Percentiles rank a stretch among this genome's conserved stretches.
These are phyloP conservation scores for Arnoldichthys spilopterus DNA, from an alignment of 2,797 vertebrate species.

Conservation along the genomic window DNA sequence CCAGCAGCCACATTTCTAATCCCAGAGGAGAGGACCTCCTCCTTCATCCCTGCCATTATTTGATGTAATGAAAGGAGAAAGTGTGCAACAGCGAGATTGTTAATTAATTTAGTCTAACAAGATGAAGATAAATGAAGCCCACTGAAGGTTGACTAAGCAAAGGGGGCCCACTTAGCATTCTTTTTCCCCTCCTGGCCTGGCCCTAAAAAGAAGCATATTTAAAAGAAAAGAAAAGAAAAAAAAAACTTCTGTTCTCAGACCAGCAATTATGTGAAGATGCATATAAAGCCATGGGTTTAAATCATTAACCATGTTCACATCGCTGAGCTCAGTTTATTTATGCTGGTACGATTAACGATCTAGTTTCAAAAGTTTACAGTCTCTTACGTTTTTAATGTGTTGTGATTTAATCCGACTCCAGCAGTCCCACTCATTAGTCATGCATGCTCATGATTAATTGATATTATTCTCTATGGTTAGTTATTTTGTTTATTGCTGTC, in stretches of 20 bases:
- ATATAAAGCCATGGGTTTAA: constrained; percentile 22
- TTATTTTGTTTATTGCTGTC: constrained; percentile 54
- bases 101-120: constrained; percentile 99
- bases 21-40: constrained; percentile 80
- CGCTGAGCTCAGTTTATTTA: constrained; percentile 27
- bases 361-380: constrained; percentile 27
- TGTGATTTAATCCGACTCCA: constrained; percentile 63
- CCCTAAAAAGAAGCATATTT: constrained; percentile 72
- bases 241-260: constrained; percentile 61
- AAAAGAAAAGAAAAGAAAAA: constrained; percentile 57
- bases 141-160: constrained; percentile 89
- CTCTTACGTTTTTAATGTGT: constrained; percentile 51
- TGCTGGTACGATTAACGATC: constrained; percentile 8
- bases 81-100: constrained; percentile 95
- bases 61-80: constrained; percentile 99
- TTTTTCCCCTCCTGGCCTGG: constrained; percentile 69
- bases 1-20: constrained; percentile 70
- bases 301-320: constrained; percentile 43
- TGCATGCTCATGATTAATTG: constrained; percentile 53
- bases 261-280: constrained; percentile 59
- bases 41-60: constrained; percentile 89
- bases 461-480: constrained; percentile 54
- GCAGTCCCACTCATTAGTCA: constrained; percentile 62
- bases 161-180: constrained; percentile 89
- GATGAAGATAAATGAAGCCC: constrained; percentile 99